These are phyloP conservation scores for Chrysolina oricalcia DNA, from an alignment of 2,888 invertebrate genomes.

Conservation along the genomic window DNA sequence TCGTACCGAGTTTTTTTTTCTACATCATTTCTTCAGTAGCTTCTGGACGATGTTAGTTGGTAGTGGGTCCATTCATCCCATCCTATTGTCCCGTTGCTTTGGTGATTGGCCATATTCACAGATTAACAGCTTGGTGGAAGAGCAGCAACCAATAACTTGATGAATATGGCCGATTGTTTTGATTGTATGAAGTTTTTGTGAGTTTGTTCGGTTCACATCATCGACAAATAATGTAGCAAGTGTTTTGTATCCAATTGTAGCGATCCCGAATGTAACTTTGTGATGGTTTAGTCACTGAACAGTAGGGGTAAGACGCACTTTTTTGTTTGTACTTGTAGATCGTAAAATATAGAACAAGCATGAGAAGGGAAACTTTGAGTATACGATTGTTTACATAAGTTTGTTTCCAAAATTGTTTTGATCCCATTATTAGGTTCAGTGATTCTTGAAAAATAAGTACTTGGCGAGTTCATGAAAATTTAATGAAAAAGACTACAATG, in stretches of 20 bases:
- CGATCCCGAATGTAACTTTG: background rate
- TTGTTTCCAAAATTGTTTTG: background rate
- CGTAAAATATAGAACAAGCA: conserved; percentile 1
- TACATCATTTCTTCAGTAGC: conserved; percentile 42
- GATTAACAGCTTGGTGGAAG: conserved; percentile 63
- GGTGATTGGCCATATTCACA: conserved; percentile 68
- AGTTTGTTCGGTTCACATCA: conserved; percentile 35
- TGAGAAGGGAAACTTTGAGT: background rate
- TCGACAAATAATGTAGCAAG: background rate
- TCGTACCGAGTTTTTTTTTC: conserved; percentile 39
- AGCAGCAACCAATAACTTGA: conserved; percentile 49
- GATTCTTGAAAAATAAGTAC: background rate
- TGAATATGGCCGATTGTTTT: conserved; percentile 65
- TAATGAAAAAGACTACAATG: background rate
- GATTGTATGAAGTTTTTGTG: conserved; percentile 40
- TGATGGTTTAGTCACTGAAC: background rate
- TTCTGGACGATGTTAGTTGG: conserved; percentile 60
- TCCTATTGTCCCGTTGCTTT: conserved; percentile 55
- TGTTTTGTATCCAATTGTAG: background rate
- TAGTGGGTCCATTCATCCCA: conserved; percentile 59
- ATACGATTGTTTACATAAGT: background rate
- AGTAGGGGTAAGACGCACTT: conserved; percentile 4
- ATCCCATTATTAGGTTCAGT: background rate
- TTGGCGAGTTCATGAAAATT: background rate
- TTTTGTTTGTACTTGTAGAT: conserved; percentile 1